A percentile compares a stretch with the other conserved stretches of the same genome.
These are phyloP conservation scores for Trichechus manatus DNA, from an alignment of 2,113 vertebrate genomes.

Conservation along the genomic window DNA sequence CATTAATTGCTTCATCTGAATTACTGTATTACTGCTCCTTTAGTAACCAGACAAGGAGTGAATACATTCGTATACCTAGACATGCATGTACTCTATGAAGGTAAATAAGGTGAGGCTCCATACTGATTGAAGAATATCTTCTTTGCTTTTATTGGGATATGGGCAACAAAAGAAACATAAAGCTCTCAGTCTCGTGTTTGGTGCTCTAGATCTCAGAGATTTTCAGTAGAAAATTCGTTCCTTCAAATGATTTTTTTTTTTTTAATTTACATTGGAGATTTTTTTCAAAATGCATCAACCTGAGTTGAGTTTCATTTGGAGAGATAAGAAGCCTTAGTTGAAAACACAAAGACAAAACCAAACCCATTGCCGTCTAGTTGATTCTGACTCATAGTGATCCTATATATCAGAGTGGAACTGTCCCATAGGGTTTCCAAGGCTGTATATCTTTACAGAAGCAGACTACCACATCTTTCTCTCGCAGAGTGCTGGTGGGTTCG, in stretches of 20 bases:
- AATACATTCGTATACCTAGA: background rate
- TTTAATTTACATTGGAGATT: background rate
- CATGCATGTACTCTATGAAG: background rate
- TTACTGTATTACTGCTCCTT: background rate
- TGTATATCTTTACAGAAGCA: background rate
- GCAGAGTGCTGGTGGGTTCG: background rate
- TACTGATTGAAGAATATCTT: background rate
- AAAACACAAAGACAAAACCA: background rate
- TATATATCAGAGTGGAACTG: background rate
- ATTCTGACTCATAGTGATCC: background rate
- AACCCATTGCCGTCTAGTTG: background rate
- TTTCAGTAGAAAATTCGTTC: background rate
- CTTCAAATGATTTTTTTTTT: constrained; percentile 15
- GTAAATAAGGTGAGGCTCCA: background rate
- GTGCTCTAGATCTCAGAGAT: background rate
- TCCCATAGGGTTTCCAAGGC: background rate
- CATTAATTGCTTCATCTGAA: constrained; percentile 14
- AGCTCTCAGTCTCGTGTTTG: background rate
- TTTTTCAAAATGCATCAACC: background rate
- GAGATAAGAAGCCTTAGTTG: background rate
- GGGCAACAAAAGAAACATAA: background rate
- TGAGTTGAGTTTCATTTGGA: constrained; percentile 12
- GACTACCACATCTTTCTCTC: background rate
- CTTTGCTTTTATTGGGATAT: background rate
- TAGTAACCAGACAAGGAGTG: background rate